These are phyloP conservation scores for Leptinotarsa peninsularis DNA, from an alignment of 2,888 invertebrate species.

Conservation along the genomic window DNA sequence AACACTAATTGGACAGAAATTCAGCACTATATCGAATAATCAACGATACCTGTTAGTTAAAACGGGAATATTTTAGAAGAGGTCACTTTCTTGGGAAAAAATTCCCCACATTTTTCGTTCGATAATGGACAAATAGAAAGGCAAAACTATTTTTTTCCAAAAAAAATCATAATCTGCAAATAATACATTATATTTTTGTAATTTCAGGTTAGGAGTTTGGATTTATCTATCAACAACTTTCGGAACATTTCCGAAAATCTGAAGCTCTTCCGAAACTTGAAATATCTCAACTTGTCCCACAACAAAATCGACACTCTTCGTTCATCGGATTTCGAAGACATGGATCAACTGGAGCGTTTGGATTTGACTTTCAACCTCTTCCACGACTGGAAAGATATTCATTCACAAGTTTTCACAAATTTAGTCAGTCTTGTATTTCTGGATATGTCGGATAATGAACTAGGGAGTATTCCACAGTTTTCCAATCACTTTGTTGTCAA, in stretches of 20 bases:
- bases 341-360: constrained; percentile 69
- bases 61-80: no score
- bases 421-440: constrained; percentile 70
- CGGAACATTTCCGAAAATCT: constrained; percentile 69
- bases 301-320: constrained; percentile 57
- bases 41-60: no score
- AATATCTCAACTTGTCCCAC: constrained; percentile 69
- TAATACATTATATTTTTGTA: not conserved
- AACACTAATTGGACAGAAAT: no score
- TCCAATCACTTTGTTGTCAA: constrained; percentile 69
- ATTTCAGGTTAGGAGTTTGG: constrained; percentile 73
- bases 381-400: constrained; percentile 70
- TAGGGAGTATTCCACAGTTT: constrained; percentile 61
- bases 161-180: not conserved
- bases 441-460: constrained; percentile 75
- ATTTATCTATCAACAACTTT: constrained; percentile 75
- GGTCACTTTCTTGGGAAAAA: no score
- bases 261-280: constrained; percentile 67
- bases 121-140: no score
- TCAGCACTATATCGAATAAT: no score
- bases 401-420: constrained; percentile 68
- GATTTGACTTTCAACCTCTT: constrained; percentile 76
- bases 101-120: no score
- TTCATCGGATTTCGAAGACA: constrained; percentile 61
- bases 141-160: no score